Conservation (phyloP, 2,113 vertebrate genomes). For the Mus spicilegus region DNA sequence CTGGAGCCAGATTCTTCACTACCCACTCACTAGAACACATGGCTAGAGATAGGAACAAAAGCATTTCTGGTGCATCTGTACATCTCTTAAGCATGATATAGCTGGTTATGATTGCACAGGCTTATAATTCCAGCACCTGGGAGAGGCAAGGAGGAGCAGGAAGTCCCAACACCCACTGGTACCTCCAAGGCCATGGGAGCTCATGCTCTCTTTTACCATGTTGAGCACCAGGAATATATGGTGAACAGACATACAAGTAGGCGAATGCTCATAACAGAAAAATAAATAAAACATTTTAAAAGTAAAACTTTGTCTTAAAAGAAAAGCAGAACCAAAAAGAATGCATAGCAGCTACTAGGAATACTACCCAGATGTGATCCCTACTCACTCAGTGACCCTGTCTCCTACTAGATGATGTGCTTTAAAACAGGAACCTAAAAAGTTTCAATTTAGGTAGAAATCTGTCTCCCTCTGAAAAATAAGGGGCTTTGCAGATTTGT, state of each 20-base stretch:
- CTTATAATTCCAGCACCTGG: not conserved
- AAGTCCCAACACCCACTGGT: not conserved
- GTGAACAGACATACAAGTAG: not conserved
- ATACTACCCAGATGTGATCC: not conserved
- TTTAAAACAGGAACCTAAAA: not conserved
- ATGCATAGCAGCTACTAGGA: not conserved
- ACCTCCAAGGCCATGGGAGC: not conserved
- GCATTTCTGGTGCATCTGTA: not conserved
- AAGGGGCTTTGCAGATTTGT: not conserved
- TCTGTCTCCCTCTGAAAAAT: not conserved
- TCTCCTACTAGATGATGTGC: not conserved
- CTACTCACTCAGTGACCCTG: not conserved
- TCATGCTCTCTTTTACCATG: not conserved
- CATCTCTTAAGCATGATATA: not conserved
- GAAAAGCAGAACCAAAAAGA: not conserved
- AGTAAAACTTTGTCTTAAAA: not conserved
- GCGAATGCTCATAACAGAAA: not conserved
- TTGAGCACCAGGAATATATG: not conserved
- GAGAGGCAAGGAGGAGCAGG: not conserved
- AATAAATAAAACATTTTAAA: not conserved
- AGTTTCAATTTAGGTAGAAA: not conserved
- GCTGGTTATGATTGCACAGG: not conserved
- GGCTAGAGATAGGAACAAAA: not conserved
- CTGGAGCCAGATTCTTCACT: not conserved
- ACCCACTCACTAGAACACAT: not conserved